Base-by-base conservation (phyloP, 2,797 vertebrate species). In the Silurus lanzhouensis region DNA sequence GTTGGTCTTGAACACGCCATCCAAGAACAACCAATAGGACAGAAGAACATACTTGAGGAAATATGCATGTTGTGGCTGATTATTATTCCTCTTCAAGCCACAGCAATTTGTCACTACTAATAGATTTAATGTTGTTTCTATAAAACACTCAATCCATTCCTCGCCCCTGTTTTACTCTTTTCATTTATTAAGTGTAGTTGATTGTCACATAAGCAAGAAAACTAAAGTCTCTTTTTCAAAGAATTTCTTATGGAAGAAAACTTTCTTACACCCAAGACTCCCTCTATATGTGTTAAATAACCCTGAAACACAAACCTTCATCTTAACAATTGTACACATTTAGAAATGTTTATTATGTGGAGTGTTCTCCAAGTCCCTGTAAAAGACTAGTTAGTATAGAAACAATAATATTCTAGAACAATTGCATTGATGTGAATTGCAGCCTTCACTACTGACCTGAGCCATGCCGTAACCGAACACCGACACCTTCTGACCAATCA, bases 401-500 rank as follows among this genome's bases (percentile, higher is more conserved):
- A 27, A 57, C n/a, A n/a, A 52, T 14, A 10, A 22, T 48, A 5
- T 25, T 52, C 48, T 74, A 22, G 9, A 71, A 19, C 17, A 46
- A 46, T 0, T 15, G 5, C 12, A 74, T 25, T 48, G 46, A 46
- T 25, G 46, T n/a, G 71, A 74, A 74, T 52, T 74, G 48, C 10
- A 52, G 22, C 22, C 46, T 3, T 0, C 46, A 46, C 12, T 25
- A 25, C 20, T 25, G 46, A n/a, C 46, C 5, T 38, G 19, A 71
- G 38, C 38, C 19, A 44, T 2, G 68, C 68, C 10, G 68, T 48
- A n/a, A 72, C 20, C 19, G 38, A 44, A 38, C 67, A 72, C 48
- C 20, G n/a, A 72, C 70, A 72, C 27, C 44, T 72, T 52, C 46
- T 52, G 48, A 75, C 72, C 48, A 75, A 55, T 55, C 14, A 75